These are phyloP conservation scores for Tuta absoluta DNA, from an alignment of 2,888 invertebrate genomes.

Conservation along the genomic window DNA sequence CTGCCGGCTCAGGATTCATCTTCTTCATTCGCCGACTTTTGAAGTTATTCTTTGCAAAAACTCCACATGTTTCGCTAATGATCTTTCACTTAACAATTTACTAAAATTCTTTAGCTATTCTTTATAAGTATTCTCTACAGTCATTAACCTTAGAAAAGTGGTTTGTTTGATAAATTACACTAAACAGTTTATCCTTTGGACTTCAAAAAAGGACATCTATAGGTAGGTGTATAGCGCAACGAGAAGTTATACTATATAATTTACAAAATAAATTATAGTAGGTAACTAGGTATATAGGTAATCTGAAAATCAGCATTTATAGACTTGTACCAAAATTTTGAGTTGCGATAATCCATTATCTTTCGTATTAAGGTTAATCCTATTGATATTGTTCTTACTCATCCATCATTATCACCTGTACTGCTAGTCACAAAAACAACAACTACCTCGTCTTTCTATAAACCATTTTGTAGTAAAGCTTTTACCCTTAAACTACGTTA, in stretches of 20 bases:
- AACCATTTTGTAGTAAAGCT: not conserved
- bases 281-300: too few species aligned
- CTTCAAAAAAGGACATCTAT: not conserved
- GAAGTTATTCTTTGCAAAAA: conserved; percentile 9
- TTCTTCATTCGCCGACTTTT: conserved; percentile 4
- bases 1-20: too few species aligned
- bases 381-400: not conserved
- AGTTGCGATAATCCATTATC: not conserved
- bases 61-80: not conserved
- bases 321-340: too few species aligned
- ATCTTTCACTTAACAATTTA: not conserved
- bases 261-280: too few species aligned
- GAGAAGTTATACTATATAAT: too few species aligned
- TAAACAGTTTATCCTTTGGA: not conserved
- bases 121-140: not conserved
- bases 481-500: too few species aligned
- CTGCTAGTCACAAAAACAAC: not conserved
- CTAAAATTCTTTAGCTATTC: not conserved
- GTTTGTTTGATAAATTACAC: not conserved
- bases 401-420: not conserved
- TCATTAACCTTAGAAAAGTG: not conserved
- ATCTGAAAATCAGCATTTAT: too few species aligned
- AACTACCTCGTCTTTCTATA: not conserved
- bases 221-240: too few species aligned
- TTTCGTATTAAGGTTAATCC: not conserved